These are phyloP conservation scores for Drosophila navojoa DNA, from an alignment of 1,140 invertebrate genomes.

Conservation along the genomic window DNA sequence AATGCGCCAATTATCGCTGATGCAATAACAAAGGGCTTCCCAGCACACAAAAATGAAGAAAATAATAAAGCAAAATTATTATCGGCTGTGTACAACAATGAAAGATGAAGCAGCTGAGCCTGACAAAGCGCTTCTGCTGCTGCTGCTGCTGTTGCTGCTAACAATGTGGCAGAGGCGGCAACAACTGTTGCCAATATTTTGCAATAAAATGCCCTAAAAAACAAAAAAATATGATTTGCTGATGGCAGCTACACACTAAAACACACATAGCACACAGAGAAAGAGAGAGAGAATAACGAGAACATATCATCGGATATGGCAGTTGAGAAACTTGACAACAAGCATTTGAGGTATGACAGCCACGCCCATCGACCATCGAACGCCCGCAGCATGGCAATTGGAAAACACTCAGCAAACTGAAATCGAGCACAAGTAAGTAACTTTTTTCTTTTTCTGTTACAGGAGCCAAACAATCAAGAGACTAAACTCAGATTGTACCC, in stretches of 20 bases:
- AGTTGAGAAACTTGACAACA: conserved; percentile 48
- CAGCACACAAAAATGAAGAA: conserved; percentile 28
- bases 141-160: conserved; percentile 14
- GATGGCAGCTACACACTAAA: conserved; percentile 35
- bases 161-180: conserved; percentile 58
- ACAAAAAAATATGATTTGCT: conserved; percentile 65
- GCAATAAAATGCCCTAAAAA: conserved; percentile 55
- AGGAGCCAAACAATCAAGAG: conserved; percentile 13
- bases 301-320: conserved; percentile 27
- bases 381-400: conserved; percentile 59
- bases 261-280: background rate
- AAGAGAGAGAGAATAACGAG: background rate
- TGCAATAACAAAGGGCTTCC: conserved; percentile 48
- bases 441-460: conserved; percentile 39
- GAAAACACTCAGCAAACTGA: conserved; percentile 74
- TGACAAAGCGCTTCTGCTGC: conserved; percentile 12
- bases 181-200: conserved; percentile 75
- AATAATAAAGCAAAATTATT: conserved; percentile 81
- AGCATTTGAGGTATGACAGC: conserved; percentile 35
- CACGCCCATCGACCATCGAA: conserved; percentile 31
- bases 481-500: background rate
- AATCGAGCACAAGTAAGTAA: conserved; percentile 79
- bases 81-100: conserved; percentile 55
- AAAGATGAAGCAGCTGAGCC: conserved; percentile 34
- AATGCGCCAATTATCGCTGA: conserved; percentile 72